phyloP scores from a whole-genome alignment of 1,140 invertebrate species.

The Caenorhabditis elegans region WBcel235 BX284605.5:13785501-13786000 shows the following conservation, averaged over 20 bases:
- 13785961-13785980: background rate
- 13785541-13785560: conserved; percentile 4
- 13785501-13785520: conserved; percentile 15
- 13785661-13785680: conserved; percentile 9
- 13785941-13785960: background rate
- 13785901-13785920: background rate
- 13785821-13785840: conserved; percentile 15
- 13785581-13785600: background rate
- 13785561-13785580: background rate
- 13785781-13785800: background rate
- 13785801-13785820: conserved; percentile 30
- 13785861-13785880: background rate
- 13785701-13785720: background rate
- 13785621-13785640: too few relatives aligned
- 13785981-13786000: background rate
- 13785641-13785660: background rate
- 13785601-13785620: conserved; percentile 2
- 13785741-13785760: background rate
- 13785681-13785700: background rate
- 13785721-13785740: background rate
- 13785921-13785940: background rate
- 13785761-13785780: background rate
- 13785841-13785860: background rate
- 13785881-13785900: background rate
- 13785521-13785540: background rate